Evolutionary conservation across 37 sponge, comb jelly and placozoan species (phyloP).

Genomic region (Tethya wilhelma): DNA sequence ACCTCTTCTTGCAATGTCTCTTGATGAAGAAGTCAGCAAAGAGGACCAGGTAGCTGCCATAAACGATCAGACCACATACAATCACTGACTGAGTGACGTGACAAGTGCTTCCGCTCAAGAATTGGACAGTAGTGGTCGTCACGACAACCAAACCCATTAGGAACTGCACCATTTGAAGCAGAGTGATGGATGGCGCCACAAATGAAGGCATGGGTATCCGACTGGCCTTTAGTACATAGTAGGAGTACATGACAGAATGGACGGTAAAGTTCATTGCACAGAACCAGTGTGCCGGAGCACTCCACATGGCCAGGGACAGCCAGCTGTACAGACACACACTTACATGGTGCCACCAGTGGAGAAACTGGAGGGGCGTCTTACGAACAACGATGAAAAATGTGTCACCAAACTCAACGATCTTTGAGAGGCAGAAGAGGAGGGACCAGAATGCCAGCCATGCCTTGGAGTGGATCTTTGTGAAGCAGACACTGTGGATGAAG

Average conservation of each 20-base stretch:
- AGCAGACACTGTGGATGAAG: slow-evolving; percentile 31
- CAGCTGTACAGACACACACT: slow-evolving; percentile 57
- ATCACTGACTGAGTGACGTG: too few species aligned
- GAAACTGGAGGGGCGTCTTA: slow-evolving; percentile 68
- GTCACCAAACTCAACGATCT: slow-evolving; percentile 77
- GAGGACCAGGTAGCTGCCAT: slow-evolving; percentile 69
- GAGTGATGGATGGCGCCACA: slow-evolving; percentile 43
- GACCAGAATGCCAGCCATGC: slow-evolving; percentile 34
- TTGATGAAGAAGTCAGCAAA: slow-evolving; percentile 76
- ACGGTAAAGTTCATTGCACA: slow-evolving; percentile 70
- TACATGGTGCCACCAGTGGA: slow-evolving; percentile 89
- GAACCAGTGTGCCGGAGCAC: slow-evolving; percentile 52
- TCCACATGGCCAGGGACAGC: slow-evolving; percentile 21
- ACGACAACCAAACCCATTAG: slow-evolving; percentile 38
- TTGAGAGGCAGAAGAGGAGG: slow-evolving; percentile 61
- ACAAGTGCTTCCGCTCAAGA: too few species aligned
- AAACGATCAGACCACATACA: slow-evolving; percentile 68
- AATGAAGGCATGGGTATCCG: slow-evolving; percentile 40
- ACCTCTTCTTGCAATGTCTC: slow-evolving; percentile 43
- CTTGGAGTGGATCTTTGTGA: neutral
- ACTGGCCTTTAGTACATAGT: slow-evolving; percentile 67
- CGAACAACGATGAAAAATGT: slow-evolving; percentile 79
- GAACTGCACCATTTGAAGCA: slow-evolving; percentile 77
- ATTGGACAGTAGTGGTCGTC: too few species aligned
- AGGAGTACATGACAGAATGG: slow-evolving; percentile 82